phyloP scores from a whole-genome alignment of 2,797 vertebrate species.

The Alauda arvensis region DNA sequence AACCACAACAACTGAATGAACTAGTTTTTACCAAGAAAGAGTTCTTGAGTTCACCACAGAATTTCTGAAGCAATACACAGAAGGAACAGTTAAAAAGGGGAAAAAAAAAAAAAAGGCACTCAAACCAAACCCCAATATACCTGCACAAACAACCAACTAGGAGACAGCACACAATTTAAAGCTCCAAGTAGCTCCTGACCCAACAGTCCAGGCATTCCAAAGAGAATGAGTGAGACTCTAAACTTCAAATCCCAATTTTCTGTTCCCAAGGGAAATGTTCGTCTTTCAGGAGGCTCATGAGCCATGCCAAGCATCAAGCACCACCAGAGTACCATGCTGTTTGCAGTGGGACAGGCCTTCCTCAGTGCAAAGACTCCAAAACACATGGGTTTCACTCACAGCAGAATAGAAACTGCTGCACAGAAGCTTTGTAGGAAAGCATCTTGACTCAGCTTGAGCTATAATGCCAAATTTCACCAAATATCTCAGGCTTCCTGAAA shows the following conservation, averaged over 20 bases:
- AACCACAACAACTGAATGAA: background rate
- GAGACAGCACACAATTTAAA: background rate
- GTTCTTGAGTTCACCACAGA: background rate
- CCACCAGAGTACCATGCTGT: background rate
- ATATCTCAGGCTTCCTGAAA: fast-evolving
- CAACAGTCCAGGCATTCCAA: background rate
- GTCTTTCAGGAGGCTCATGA: background rate
- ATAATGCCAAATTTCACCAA: background rate
- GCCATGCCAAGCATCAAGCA: background rate
- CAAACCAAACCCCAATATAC: background rate
- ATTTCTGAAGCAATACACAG: background rate
- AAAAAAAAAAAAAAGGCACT: background rate
- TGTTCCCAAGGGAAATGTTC: background rate
- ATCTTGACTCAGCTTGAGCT: background rate
- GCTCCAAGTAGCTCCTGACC: background rate
- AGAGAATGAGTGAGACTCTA: fast-evolving
- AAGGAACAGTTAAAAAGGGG: background rate
- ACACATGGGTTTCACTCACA: background rate
- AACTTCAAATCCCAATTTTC: background rate
- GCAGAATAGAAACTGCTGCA: background rate
- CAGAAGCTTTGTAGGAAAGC: background rate
- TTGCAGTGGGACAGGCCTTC: background rate
- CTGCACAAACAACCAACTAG: background rate
- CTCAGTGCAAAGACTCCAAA: background rate
- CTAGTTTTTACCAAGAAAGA: background rate